A percentile compares a stretch with the other conserved stretches of the same genome.
Conservation (phyloP, 2,888 invertebrate species). For the Aporophyla nigra region DNA sequence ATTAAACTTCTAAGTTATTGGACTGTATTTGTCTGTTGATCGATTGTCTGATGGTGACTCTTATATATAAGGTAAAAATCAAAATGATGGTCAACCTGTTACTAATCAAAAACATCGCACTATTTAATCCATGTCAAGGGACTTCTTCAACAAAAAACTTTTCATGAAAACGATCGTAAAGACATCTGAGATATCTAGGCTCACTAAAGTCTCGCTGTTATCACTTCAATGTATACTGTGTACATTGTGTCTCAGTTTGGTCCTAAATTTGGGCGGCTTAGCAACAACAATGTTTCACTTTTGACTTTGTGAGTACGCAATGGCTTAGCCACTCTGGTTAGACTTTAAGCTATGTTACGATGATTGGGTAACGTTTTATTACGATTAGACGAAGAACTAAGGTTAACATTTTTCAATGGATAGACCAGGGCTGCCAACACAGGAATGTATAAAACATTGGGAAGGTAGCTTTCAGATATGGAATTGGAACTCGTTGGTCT, state of each 20-base stretch:
- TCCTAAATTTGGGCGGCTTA: constrained; percentile 44
- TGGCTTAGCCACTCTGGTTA: background rate
- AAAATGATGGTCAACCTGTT: too few relatives aligned
- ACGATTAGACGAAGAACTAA: background rate
- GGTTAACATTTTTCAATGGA: background rate
- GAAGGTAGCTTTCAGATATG: background rate
- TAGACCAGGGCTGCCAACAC: fast-evolving
- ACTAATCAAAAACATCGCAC: background rate
- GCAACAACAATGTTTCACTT: constrained; percentile 46
- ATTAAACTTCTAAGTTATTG: background rate
- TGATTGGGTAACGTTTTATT: background rate
- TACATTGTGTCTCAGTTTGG: constrained; percentile 4
- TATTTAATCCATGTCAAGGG: background rate
- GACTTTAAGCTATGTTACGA: background rate
- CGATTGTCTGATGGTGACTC: background rate
- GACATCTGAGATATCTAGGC: background rate
- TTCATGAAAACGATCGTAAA: background rate
- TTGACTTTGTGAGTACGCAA: constrained; percentile 20
- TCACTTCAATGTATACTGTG: constrained; percentile 20
- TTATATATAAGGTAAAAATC: background rate
- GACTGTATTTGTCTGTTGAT: background rate
- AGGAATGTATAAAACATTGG: background rate
- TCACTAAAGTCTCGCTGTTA: constrained; percentile 2
- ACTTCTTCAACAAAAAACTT: background rate
- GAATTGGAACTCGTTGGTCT: too few relatives aligned